Evolutionary conservation across 2,888 invertebrate species (phyloP), one percentile per base, ranked within the genome.

Genomic region (Busseola fusca): DNA sequence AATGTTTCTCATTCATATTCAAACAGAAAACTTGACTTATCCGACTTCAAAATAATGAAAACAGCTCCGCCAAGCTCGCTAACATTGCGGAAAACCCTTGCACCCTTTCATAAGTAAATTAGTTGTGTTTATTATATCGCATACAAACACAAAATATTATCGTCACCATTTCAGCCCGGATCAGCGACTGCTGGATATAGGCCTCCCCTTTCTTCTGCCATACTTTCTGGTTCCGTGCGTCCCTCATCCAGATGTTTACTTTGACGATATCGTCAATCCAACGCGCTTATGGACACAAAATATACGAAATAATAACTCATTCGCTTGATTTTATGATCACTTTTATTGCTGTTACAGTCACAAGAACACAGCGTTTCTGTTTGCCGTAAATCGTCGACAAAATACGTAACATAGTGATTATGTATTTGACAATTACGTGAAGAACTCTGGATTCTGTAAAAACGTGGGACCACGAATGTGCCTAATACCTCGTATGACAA

Each of bases 351-450:
- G 40, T 16, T n/a, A 54, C 21, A 50, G n/a, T 68, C 68, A 72
- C 48, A 60, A 78, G 9, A 57, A 64, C 63, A 58, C 14, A 64
- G 64, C 16, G 40, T 30, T 64, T 62, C 50, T 57, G 52, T 69
- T 68, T 67, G 48, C 10, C 45, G 57, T 63, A 72, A 72, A 65
- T 58, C 30, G 68, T 52, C 65, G 58, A 54, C 64, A 52, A 64
- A 73, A 69, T 57, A 79, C 70, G 74, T 75, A 82, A 82, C 71
- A 45, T 68, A 58, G 72, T 59, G 60, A 56, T 82, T 84, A 82
- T 73, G 82, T 72, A 72, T 74, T 74, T 76, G 69, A 78, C 70
- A 73, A 72, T 83, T 73, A 84, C 77, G 68, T 69, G 69, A 79
- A 76, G 69, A 78, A 64, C 69, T 64, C 69, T 66, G 50, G 37